Evolutionary conservation across 2,797 vertebrate genomes (phyloP).

Genomic region (Myotis myotis): DNA sequence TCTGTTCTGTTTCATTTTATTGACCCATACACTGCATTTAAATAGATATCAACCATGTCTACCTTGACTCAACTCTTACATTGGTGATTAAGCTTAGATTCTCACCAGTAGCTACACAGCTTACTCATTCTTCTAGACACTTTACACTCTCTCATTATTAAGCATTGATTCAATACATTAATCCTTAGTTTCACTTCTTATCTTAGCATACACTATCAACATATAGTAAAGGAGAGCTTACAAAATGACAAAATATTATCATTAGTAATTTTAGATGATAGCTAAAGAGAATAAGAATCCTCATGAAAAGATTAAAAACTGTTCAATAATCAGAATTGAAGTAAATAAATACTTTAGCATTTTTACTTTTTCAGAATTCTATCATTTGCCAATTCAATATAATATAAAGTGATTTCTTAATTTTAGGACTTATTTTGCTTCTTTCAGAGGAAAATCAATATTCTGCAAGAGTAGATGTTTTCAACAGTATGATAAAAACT

Average conservation of each 20-base stretch:
- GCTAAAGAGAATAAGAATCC: not conserved
- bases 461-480: not conserved
- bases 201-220: not conserved
- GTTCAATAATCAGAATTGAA: not conserved
- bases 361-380: not conserved
- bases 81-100: not conserved
- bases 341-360: not conserved
- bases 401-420: not conserved
- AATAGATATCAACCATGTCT: not conserved
- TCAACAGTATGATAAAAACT: not conserved
- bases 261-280: not conserved
- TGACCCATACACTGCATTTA: not conserved
- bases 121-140: not conserved
- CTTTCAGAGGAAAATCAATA: not conserved
- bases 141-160: not conserved
- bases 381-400: not conserved
- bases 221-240: not conserved
- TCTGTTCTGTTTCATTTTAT: not conserved
- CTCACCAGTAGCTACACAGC: not conserved
- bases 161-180: not conserved
- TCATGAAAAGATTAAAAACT: not conserved
- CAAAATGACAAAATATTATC: not conserved
- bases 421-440: not conserved
- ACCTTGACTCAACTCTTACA: not conserved
- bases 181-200: not conserved